Conservation (phyloP, 1,140 invertebrate species). For the Drosophila aff. region DNA sequence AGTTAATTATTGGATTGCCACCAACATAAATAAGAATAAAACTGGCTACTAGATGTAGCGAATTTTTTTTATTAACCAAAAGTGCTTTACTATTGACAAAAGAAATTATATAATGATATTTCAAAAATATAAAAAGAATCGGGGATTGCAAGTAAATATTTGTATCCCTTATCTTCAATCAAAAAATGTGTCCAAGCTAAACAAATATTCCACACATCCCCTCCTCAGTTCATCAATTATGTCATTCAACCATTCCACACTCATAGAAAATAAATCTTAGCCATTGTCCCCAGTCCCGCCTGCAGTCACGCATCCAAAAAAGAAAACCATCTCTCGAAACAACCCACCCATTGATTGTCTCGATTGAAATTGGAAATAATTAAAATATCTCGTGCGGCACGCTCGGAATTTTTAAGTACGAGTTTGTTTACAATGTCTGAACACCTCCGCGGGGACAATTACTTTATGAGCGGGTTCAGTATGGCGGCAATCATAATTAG, state of each 20-base stretch:
- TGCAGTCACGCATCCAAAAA: constrained; percentile 45
- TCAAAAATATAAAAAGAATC: too few relatives aligned
- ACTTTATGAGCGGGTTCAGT: constrained; percentile 68
- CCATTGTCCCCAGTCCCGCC: constrained; percentile 13
- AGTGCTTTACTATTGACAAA: background rate
- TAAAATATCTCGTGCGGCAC: constrained; percentile 64
- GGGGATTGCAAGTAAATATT: too few relatives aligned
- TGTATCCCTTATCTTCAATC: background rate
- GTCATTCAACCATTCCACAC: constrained; percentile 13
- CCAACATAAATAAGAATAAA: too few relatives aligned
- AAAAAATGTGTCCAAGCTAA: background rate
- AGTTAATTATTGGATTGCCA: background rate
- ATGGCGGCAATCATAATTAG: constrained; percentile 79
- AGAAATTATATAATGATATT: too few relatives aligned
- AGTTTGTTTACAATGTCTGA: constrained; percentile 34
- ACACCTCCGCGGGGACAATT: constrained; percentile 56
- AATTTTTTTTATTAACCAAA: background rate
- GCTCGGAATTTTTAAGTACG: constrained; percentile 57
- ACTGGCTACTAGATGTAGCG: background rate
- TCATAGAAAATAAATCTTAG: constrained; percentile 4
- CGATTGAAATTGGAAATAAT: constrained; percentile 69
- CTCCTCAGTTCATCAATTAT: constrained; percentile 2
- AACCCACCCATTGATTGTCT: constrained; percentile 20
- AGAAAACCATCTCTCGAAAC: constrained; percentile 5
- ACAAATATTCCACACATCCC: background rate